Base-by-base conservation (phyloP, 2,888 invertebrate species). In the Troides aeacus region DNA sequence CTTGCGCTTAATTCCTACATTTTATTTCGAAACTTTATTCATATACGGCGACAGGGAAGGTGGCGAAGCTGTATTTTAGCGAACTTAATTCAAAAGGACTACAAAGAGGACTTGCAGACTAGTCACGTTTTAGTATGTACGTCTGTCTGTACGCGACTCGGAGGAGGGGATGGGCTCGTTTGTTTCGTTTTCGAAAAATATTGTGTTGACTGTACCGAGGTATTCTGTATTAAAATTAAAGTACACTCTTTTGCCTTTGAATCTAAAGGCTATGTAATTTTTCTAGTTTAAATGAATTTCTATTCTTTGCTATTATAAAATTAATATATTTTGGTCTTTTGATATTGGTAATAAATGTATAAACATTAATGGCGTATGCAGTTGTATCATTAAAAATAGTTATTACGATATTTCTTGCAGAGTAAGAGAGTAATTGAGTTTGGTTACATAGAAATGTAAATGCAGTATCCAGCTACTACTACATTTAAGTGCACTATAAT, bases 61-160 rank as follows among this genome's bases (percentile, higher is more conserved):
- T 66, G 70, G 70, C 63, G 42, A 36, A 59, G 56, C n/a, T 53
- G 62, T 66, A 39, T 70, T 69, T 65, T 62, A 58, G 36, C 58
- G 18, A 36, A 59, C 59, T 60, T 60, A 70, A 70, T 66, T 70
- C 70, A 60, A 70, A 66, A 66, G 50, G 66, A 63, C 70, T 60
- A 70, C 66, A 66, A 64, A 66, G 69, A 60, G 63, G 15, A 62
- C 53, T 46, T 24, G 62, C 24, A 66, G 70, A 70, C 66, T 63
- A 64, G 63, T 70, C 70, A 70, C 66, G 66, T 70, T 58, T 56
- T 12, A 24, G 62, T 65, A 36, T 53, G 62, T 65, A 64, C 66
- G 24, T 50, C 63, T 59, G 56, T 63, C 63, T 62, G 53, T 53
- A 66, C 36, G 62, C 59, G 66, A 53, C 21, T 58, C 23, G 24